Evolutionary conservation across 2,888 invertebrate species (phyloP).

Genomic region (Stenotaenia linearis): DNA sequence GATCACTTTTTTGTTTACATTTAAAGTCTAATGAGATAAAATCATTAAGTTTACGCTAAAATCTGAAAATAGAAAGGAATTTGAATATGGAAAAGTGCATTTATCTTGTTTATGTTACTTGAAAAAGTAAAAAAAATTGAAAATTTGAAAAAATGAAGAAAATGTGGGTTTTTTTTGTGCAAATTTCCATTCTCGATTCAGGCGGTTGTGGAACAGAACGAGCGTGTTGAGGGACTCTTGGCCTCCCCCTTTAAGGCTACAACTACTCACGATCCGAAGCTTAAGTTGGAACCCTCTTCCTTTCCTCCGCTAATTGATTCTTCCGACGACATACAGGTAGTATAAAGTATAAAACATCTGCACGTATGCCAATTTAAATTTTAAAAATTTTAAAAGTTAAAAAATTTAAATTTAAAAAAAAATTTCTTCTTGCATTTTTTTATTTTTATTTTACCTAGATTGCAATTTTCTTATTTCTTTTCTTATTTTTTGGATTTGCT

Average conservation of each 20-base stretch:
- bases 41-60: no score
- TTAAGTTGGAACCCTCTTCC: slow-evolving; percentile 23
- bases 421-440: background rate
- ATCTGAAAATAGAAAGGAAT: no score
- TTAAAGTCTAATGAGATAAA: no score
- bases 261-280: slow-evolving; percentile 14
- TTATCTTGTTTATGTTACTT: no score
- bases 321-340: slow-evolving; percentile 24
- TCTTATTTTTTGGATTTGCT: background rate
- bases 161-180: background rate
- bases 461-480: background rate
- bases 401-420: no score
- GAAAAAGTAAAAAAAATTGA: no score
- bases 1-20: no score
- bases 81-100: no score
- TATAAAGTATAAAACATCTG: background rate
- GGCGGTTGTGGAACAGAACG: slow-evolving; percentile 2
- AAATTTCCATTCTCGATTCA: background rate
- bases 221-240: slow-evolving; percentile 27
- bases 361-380: no score
- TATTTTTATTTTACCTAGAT: background rate
- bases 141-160: background rate
- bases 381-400: no score
- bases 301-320: background rate
- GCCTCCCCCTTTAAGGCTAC: slow-evolving; percentile 21